Conservation (phyloP, 2,888 invertebrate genomes). For the Cepaea hortensis region DNA sequence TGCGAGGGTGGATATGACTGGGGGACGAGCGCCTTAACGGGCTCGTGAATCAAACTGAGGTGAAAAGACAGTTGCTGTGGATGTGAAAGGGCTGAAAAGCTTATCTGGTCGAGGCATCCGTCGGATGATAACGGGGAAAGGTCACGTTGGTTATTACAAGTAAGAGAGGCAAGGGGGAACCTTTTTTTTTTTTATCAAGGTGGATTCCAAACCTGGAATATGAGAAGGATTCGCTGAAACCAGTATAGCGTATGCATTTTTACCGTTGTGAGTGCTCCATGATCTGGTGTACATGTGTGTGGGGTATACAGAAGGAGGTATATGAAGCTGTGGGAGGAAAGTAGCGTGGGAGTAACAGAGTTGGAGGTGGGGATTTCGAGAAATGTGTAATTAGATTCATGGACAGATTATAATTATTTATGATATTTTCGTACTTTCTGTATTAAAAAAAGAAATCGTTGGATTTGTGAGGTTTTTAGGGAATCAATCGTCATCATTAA, state of each 20-base stretch:
- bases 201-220: background rate
- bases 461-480: too few relatives aligned
- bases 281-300: too few relatives aligned
- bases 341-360: background rate
- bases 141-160: constrained; percentile 17
- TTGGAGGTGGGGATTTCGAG: background rate
- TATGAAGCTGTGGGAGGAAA: background rate
- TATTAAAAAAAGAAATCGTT: too few relatives aligned
- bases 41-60: constrained; percentile 21
- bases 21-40: background rate
- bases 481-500: too few relatives aligned
- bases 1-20: background rate
- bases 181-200: background rate
- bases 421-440: too few relatives aligned
- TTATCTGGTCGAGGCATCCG: constrained; percentile 35
- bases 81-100: constrained; percentile 1
- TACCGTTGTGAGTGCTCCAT: too few relatives aligned
- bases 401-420: too few relatives aligned
- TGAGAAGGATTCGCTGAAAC: background rate
- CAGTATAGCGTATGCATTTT: too few relatives aligned
- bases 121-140: constrained; percentile 25
- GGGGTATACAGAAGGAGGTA: too few relatives aligned
- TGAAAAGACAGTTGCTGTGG: constrained; percentile 32
- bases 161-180: background rate
- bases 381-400: background rate